These are phyloP conservation scores for Anastatus disparis DNA, from an alignment of 1,140 invertebrate species.

Conservation along the genomic window DNA sequence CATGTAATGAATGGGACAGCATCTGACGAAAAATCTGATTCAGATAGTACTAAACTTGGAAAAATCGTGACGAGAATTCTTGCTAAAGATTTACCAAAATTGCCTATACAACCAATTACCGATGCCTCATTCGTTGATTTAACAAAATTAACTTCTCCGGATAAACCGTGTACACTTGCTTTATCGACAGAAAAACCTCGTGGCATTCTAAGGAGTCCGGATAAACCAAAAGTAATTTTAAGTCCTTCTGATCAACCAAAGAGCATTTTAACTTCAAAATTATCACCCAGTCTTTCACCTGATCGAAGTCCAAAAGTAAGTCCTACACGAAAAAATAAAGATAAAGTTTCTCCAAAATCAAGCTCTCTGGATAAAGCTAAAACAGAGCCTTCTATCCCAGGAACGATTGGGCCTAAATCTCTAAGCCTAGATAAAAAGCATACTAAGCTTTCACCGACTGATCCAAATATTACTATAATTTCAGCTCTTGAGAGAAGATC, in stretches of 20 bases:
- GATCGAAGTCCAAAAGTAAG: conserved; percentile 47
- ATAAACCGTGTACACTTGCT: conserved; percentile 40
- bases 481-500: conserved; percentile 52
- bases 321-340: conserved; percentile 36
- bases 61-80: conserved; percentile 44
- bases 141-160: conserved; percentile 55
- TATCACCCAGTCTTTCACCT: conserved; percentile 53
- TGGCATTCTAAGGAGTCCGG: conserved; percentile 53
- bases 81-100: conserved; percentile 57
- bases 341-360: conserved; percentile 49
- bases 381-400: conserved; percentile 47
- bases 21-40: conserved; percentile 66
- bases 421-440: conserved; percentile 57
- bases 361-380: conserved; percentile 56
- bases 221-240: conserved; percentile 57
- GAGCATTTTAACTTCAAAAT: conserved; percentile 55
- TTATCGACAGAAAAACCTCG: conserved; percentile 54
- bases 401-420: conserved; percentile 45
- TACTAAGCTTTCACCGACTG: conserved; percentile 53
- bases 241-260: conserved; percentile 56
- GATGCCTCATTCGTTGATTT: conserved; percentile 66
- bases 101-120: conserved; percentile 63
- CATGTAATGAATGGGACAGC: conserved; percentile 86
- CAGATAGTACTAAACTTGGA: conserved; percentile 49
- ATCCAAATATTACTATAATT: conserved; percentile 56